Evolutionary conservation across 2,797 vertebrate genomes (phyloP), one percentile per base, ranked within the genome.

Genomic region (Anguilla pacifica): DNA sequence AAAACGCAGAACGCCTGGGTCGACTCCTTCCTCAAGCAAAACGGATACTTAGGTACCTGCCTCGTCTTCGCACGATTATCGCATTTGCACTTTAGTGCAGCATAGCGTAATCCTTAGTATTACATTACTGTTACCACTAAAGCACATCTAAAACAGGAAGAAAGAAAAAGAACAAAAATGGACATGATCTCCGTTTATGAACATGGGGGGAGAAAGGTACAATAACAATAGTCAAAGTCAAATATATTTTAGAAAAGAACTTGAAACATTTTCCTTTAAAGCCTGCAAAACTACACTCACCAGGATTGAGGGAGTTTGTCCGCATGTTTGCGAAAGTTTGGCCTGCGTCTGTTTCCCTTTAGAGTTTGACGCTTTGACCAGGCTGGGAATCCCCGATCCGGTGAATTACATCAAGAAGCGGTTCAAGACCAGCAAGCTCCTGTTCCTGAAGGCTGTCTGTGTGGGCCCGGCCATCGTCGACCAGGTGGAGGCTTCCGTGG

Each of bases 21-120:
- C 81, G 98, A 99, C 93, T 97, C 98, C 6, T 99, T 99, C 95
- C 97, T 99, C 89, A 97, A 96, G 90, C 98, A 99, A 92, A 99
- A 99, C 85, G 96, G 97, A 92, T 99, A 99, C 93, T 94, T 99
- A 90, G 98, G 98, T 99, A 96, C 94, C 86, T 85, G 2, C 1
- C 39, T 39, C 2, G 10, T 49, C 43, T 49, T 6, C 31, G 83
- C 13, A 19, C 28, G 0, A 53, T 13, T 11, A 17, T 83, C 59
- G 6, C 59, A 39, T 81, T 49, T 25, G 43, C 31, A 10, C 25
- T 43, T 77, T 70, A 10, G 6, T 43, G 74, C 74, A 43, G 39
- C 74, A 15, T 19, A 43, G 19, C 35, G 17, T 1, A 31, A 72
- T 10, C 9, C n/a, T 72, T 10, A 13, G 28, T 11, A 10, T 28